A percentile compares a stretch with the other conserved stretches of the same genome.
Evolutionary conservation across 2,113 vertebrate species (phyloP).

Genomic region (Cromileptes altivelis): DNA sequence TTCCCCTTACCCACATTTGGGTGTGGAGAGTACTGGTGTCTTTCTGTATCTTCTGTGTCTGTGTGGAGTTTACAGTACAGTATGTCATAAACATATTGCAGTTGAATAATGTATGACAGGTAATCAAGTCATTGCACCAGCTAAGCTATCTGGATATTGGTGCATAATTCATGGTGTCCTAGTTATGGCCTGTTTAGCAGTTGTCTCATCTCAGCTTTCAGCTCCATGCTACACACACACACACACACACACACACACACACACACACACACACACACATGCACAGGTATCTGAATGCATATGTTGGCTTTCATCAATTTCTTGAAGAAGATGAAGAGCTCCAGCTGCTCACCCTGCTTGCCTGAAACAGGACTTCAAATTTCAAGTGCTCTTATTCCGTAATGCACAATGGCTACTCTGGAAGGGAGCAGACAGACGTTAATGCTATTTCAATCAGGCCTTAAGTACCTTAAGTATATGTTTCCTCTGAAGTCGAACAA

Average conservation of each 20-base stretch:
- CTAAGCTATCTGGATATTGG: constrained; percentile 39
- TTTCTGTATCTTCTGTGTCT: not conserved
- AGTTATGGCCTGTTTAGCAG: constrained; percentile 41
- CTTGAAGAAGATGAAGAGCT: constrained; percentile 21
- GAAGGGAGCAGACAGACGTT: not conserved
- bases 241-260: not conserved
- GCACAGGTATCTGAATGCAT: constrained; percentile 1
- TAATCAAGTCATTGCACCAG: constrained; percentile 18
- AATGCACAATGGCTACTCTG: not conserved
- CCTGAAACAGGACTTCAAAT: not conserved
- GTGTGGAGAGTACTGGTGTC: not conserved
- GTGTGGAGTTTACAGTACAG: not conserved
- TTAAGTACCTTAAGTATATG: constrained; percentile 11
- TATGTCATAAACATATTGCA: constrained; percentile 23
- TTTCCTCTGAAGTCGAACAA: constrained; percentile 5
- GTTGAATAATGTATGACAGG: constrained; percentile 34
- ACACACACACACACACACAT: not conserved
- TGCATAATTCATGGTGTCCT: constrained; percentile 70
- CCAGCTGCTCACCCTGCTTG: not conserved
- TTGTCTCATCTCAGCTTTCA: constrained; percentile 9
- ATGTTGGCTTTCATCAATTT: constrained; percentile 11
- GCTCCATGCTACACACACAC: not conserved
- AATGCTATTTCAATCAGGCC: not conserved
- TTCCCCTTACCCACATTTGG: not conserved
- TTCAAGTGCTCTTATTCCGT: not conserved